These are phyloP conservation scores for Coleophora flavipennella DNA, from an alignment of 2,888 invertebrate species.

Conservation along the genomic window DNA sequence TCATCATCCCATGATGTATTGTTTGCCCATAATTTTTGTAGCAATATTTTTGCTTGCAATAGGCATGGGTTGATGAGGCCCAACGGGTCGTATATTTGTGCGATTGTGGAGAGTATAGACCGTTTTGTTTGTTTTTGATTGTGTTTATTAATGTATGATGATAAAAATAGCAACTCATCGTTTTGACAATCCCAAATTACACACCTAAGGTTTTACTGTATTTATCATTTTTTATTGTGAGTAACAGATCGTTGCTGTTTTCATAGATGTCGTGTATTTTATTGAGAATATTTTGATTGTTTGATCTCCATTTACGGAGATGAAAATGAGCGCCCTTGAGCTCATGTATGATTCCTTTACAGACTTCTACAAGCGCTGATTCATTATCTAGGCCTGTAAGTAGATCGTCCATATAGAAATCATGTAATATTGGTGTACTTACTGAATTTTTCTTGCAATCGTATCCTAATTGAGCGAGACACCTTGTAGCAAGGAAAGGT, in stretches of 20 bases:
- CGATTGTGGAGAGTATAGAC: constrained; percentile 4
- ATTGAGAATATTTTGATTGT: constrained; percentile 12
- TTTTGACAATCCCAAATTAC: constrained; percentile 11
- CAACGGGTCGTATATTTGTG: constrained; percentile 11
- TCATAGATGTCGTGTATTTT: neutral
- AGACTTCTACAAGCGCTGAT: constrained; percentile 6
- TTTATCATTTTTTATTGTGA: constrained; percentile 11
- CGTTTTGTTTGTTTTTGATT: neutral
- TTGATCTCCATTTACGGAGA: constrained; percentile 20
- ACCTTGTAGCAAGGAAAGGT: constrained; percentile 18
- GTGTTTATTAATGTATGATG: neutral
- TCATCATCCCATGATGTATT: constrained; percentile 10
- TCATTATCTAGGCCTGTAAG: constrained; percentile 12
- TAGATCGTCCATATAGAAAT: constrained; percentile 22
- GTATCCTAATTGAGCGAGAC: constrained; percentile 16
- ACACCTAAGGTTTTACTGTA: constrained; percentile 12
- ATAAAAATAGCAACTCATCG: constrained; percentile 10
- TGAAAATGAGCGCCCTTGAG: constrained; percentile 16
- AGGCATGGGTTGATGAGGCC: constrained; percentile 7
- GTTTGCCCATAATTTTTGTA: constrained; percentile 8
- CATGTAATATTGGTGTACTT: constrained; percentile 15
- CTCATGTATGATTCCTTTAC: constrained; percentile 6
- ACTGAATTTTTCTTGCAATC: constrained; percentile 13
- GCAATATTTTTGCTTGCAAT: constrained; percentile 6
- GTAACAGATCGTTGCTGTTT: constrained; percentile 1